Evolutionary conservation across 2,113 vertebrate species (phyloP), one percentile per base, ranked within the genome.

Genomic region (Gallinago media): DNA sequence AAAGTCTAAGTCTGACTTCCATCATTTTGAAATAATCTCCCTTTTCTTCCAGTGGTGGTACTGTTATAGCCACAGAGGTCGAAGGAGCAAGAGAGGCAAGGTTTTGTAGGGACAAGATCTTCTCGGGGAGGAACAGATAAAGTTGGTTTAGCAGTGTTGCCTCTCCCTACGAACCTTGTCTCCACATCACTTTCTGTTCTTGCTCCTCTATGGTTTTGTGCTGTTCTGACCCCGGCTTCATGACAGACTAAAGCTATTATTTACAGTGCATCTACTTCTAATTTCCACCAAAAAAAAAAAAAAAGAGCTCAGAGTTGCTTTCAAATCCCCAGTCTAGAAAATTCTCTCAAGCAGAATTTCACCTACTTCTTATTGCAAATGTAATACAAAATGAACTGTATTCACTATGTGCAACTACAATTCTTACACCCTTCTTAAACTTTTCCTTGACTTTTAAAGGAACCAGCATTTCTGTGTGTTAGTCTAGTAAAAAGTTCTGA

Each of bases 181-280:
- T 89, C 29, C 85, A 42, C 32, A 42, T 55, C 52, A 68, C 32
- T 86, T 91, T 76, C 44, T 67, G 15, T 80, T 89, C 68, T 34
- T 75, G 31, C 20, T 61, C 3, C 15, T 70, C n/a, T 50, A 67
- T 21, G n/a, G 31, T 40, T 87, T 94, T 94, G 40, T 80, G 80
- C 34, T 89, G 6, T 92, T 93, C 42, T 92, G 79, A 80, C 40
- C 93, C 55, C 11, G 81, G 72, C 50, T 93, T 73, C 62, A 49
- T 80, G 62, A 77, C 46, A 78, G 62, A 77, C 47, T 56, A 47
- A 91, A 88, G 38, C 31, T 94, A 88, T 18, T 73, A 40, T 80
- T 86, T 86, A 67, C 44, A 89, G 70, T 85, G 59, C 54, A 89
- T 20, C 83, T 90, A 92, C 36, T 87, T 82, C 70, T 63, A 91